phyloP scores from a whole-genome alignment of 2,888 invertebrate genomes.

The Ochropacha duplaris region DNA sequence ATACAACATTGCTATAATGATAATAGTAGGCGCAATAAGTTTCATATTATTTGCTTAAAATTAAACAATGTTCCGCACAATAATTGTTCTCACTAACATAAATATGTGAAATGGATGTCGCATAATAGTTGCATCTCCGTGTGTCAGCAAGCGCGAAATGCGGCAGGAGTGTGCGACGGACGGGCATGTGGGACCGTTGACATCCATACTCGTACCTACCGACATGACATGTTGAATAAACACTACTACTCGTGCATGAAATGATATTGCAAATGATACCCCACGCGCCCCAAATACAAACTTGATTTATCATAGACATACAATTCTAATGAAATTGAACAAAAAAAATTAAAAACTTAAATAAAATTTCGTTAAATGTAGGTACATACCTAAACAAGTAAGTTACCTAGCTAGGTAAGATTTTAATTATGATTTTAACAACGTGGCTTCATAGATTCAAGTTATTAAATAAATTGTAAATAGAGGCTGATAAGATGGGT shows the following conservation, averaged over 20 bases:
- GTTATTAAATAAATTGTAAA: no score
- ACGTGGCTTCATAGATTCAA: no score
- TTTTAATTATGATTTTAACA: no score
- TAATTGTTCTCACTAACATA: neutral
- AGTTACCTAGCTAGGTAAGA: no score
- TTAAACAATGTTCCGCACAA: neutral
- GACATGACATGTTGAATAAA: slow-evolving; percentile 49
- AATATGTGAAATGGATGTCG: neutral
- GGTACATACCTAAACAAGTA: no score
- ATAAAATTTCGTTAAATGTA: no score
- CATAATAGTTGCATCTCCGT: neutral
- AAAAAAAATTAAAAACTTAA: neutral
- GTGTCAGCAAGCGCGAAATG: neutral
- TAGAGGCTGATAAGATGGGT: no score
- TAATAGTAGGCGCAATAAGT: neutral
- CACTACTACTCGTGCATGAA: slow-evolving; percentile 57
- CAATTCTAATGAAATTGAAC: neutral
- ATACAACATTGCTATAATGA: neutral
- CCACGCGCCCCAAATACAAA: slow-evolving; percentile 39
- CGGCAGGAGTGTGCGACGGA: neutral
- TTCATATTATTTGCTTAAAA: neutral
- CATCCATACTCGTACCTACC: slow-evolving; percentile 18
- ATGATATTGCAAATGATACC: slow-evolving; percentile 60
- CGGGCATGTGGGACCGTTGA: slow-evolving; percentile 11
- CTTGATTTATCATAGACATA: slow-evolving; percentile 29